These are phyloP conservation scores for Lithophane semibrunnea DNA, from an alignment of 2,888 invertebrate species.

Conservation along the genomic window DNA sequence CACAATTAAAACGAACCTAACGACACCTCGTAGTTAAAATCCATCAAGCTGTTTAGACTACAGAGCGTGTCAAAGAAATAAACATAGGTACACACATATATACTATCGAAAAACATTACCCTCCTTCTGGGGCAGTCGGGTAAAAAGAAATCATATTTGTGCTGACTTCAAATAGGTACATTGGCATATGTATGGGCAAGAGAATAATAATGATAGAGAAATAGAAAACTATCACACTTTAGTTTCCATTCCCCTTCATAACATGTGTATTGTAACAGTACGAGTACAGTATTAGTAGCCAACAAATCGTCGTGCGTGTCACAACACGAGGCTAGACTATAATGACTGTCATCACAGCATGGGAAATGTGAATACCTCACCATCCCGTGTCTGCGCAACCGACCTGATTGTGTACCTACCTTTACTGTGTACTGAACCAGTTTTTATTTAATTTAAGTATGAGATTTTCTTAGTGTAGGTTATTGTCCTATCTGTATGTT, in stretches of 20 bases:
- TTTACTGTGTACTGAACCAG: conserved; percentile 11
- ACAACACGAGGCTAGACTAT: not conserved
- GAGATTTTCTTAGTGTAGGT: conserved; percentile 11
- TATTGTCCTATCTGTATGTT: not conserved
- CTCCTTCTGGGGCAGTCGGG: too few relatives aligned
- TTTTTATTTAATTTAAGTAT: conserved; percentile 21
- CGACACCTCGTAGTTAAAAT: too few relatives aligned
- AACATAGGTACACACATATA: too few relatives aligned
- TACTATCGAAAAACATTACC: too few relatives aligned
- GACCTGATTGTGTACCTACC: conserved; percentile 1
- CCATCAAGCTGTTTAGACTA: too few relatives aligned
- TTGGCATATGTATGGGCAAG: not conserved
- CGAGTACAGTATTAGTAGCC: too few relatives aligned
- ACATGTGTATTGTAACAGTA: not conserved
- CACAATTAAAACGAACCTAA: too few relatives aligned
- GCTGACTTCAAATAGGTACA: not conserved
- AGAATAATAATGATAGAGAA: not conserved
- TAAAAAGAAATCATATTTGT: not conserved
- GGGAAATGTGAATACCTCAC: conserved; percentile 42
- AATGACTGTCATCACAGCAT: conserved; percentile 27
- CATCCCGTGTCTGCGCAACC: conserved; percentile 32
- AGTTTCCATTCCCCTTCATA: not conserved
- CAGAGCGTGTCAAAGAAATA: too few relatives aligned
- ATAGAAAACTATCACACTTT: not conserved
- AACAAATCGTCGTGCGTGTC: not conserved